Base-by-base conservation (phyloP, 2,113 vertebrate species). In the Nicator chloris region DNA sequence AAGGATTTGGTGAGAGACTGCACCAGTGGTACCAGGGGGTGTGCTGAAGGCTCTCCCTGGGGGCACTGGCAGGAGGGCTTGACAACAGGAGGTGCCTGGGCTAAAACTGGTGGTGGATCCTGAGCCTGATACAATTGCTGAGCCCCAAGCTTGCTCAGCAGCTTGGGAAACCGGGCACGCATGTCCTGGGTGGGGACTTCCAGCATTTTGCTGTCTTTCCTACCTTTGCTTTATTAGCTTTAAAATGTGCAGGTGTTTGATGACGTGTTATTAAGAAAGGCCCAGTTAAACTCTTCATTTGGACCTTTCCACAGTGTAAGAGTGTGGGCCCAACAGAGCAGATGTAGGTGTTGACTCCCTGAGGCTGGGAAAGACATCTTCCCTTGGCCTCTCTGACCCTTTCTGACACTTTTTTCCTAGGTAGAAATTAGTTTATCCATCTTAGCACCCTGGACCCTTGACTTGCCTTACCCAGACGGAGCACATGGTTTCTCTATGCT, bases 121-220 rank as follows among this genome's bases (percentile, higher is more conserved):
- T 35, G 39, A 61, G 27, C 30, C 37, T 61, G 14, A 44, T 8
- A 9, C 5, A 28, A 6, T 1, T 87, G 9, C n/a, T 70, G 53
- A 39, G 23, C 91, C 15, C 3, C 0, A 0, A 21, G 39, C 24
- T 49, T 15, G 0, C 16, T 57, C 50, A 37, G 61, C 4, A 10
- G 7, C 9, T 33, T 11, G 14, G 13, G 15, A 42, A 89, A 13
- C 6, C 0, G 0, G 31, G 9, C 15, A 56, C 8, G 1, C 7
- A 5, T 45, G 13, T 31, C 18, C 28, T 44, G 9, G 2, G 2
- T 14, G 10, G 1, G 4, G 4, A n/a, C 8, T 47, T 66, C 15
- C 9, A 28, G 15, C 30, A 19, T 39, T 72, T 87, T 64, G 33
- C 19, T 82, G 33, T 30, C 15, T 76, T 59, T 78, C 3, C 40